A percentile compares a stretch with the other conserved stretches of the same genome.
phyloP scores from a whole-genome alignment of 2,888 invertebrate species.

The Alentia gelatinosa region DNA sequence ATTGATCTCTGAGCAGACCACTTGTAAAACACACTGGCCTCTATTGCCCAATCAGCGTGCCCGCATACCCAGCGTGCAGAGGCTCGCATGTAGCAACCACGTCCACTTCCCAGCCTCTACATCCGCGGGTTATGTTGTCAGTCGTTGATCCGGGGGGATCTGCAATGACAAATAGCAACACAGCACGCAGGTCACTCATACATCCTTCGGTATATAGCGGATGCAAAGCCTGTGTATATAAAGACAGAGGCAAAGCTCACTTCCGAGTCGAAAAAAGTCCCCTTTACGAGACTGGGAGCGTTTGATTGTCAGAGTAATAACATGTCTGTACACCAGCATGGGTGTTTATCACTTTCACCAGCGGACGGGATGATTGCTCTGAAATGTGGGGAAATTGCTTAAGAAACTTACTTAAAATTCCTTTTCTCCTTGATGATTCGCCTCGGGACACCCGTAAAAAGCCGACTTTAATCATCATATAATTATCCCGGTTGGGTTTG shows the following conservation, averaged over 20 bases:
- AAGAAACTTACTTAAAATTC: conserved; percentile 20
- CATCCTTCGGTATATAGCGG: not conserved
- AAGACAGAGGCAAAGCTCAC: not conserved
- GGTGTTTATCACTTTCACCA: conserved; percentile 8
- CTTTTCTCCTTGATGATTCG: not conserved
- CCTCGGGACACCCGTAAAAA: not conserved
- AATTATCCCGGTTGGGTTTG: not conserved
- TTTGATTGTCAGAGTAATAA: conserved; percentile 10
- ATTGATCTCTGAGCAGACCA: too few relatives aligned
- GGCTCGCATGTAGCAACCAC: too few relatives aligned
- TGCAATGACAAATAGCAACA: not conserved
- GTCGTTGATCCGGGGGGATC: not conserved
- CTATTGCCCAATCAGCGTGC: too few relatives aligned
- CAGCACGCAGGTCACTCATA: not conserved
- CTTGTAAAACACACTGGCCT: too few relatives aligned
- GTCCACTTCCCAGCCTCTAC: too few relatives aligned
- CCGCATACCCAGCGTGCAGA: too few relatives aligned
- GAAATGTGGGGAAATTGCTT: not conserved
- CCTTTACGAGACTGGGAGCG: not conserved
- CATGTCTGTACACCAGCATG: conserved; percentile 34
- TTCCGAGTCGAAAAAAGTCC: not conserved
- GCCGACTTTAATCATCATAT: not conserved
- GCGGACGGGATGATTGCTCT: not conserved
- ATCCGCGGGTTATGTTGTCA: too few relatives aligned
- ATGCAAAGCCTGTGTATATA: not conserved